Conservation (phyloP, 2,797 vertebrate genomes). For the Artibeus lituratus region DNA sequence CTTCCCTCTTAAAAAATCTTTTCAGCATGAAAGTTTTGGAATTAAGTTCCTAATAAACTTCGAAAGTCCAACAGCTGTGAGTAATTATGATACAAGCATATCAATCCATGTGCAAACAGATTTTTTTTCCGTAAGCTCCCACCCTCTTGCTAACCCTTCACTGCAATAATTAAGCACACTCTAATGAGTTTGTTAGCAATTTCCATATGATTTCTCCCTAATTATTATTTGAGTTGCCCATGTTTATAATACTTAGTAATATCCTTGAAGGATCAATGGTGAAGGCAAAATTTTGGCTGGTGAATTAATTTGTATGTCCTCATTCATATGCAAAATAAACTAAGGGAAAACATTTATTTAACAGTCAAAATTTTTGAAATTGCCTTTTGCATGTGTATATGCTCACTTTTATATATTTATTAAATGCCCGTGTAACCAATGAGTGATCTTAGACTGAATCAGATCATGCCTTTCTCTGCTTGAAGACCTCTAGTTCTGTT, state of each 20-base stretch:
- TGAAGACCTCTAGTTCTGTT: background rate
- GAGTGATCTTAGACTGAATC: background rate
- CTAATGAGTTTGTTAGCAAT: conserved; percentile 74
- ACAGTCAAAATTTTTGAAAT: conserved; percentile 41
- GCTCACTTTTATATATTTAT: background rate
- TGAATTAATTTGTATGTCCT: conserved; percentile 43
- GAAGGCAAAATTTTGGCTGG: conserved; percentile 61
- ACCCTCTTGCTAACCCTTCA: conserved; percentile 65
- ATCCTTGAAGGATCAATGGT: conserved; percentile 71
- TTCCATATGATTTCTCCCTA: conserved; percentile 71
- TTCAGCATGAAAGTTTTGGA: conserved; percentile 68
- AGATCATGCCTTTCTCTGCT: background rate
- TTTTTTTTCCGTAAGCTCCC: conserved; percentile 71
- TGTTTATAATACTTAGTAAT: conserved; percentile 73
- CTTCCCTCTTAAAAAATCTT: conserved; percentile 15
- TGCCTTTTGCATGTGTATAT: background rate
- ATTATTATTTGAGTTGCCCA: conserved; percentile 74
- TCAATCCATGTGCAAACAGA: conserved; percentile 74
- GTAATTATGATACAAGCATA: conserved; percentile 74
- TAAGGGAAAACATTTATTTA: conserved; percentile 24
- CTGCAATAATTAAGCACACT: conserved; percentile 67
- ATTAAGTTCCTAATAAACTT: conserved; percentile 71
- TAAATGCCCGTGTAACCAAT: background rate
- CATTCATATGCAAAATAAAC: conserved; percentile 47
- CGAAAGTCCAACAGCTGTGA: conserved; percentile 74